Conservation (phyloP, 2,888 invertebrate genomes). For the Parapristionchus giblindavisi region DNA sequence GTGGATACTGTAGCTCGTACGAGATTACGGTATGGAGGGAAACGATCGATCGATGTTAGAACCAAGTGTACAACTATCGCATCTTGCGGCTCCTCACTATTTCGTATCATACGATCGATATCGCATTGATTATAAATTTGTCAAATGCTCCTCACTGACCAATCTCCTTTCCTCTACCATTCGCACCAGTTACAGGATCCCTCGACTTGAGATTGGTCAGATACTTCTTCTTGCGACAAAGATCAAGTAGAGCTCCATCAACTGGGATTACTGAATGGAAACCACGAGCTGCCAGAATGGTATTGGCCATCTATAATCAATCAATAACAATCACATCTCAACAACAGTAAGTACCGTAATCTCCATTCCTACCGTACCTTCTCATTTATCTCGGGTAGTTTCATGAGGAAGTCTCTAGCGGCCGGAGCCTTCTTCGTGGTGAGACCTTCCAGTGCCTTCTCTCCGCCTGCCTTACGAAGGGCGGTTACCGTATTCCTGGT, state of each 20-base stretch:
- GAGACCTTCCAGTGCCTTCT: slow-evolving; percentile 80
- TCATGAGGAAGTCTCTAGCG: slow-evolving; percentile 76
- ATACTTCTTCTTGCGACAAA: too few species aligned
- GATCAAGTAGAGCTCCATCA: slow-evolving; percentile 73
- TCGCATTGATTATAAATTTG: not conserved
- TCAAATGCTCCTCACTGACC: slow-evolving; percentile 37
- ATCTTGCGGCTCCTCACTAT: too few species aligned
- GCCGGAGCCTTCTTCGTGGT: slow-evolving; percentile 68
- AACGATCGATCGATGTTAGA: too few species aligned
- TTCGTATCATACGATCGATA: too few species aligned
- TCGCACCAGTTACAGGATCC: too few species aligned
- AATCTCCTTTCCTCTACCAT: too few species aligned
- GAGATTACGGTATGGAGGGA: too few species aligned
- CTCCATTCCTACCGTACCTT: slow-evolving; percentile 78
- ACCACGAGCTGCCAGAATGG: slow-evolving; percentile 94
- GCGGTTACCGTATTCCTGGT: slow-evolving; percentile 72
- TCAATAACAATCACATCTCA: too few species aligned
- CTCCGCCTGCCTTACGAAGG: slow-evolving; percentile 54
- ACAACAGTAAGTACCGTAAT: not conserved
- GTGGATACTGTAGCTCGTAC: too few species aligned
- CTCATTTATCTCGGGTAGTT: slow-evolving; percentile 87
- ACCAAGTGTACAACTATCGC: too few species aligned
- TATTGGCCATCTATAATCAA: slow-evolving; percentile 85
- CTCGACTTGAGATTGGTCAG: too few species aligned
- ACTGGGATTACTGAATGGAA: slow-evolving; percentile 89